These are phyloP conservation scores for Muntiacus reevesi DNA, from an alignment of 2,113 vertebrate genomes.

Conservation along the genomic window DNA sequence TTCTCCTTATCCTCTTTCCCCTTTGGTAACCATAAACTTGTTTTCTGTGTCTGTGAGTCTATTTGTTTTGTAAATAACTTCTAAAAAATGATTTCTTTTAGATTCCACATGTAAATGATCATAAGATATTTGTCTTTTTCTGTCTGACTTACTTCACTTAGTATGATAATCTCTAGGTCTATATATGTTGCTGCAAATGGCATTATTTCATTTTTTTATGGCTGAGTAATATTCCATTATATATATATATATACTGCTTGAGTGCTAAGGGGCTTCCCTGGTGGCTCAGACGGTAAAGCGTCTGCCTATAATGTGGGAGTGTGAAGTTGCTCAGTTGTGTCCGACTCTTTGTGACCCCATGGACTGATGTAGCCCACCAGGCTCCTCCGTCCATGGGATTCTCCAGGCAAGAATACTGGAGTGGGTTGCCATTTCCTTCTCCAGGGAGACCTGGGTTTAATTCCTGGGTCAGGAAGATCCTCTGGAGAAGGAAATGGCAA, in stretches of 20 bases:
- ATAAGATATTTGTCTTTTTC: background rate
- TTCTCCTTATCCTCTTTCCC: background rate
- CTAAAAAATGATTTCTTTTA: background rate
- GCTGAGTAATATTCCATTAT: background rate
- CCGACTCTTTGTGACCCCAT: too few species aligned
- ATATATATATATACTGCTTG: background rate
- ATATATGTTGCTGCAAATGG: background rate
- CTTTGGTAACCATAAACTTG: background rate
- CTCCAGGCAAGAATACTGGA: too few species aligned
- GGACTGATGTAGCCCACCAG: too few species aligned
- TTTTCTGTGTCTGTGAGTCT: background rate
- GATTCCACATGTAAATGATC: background rate
- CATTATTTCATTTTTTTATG: background rate
- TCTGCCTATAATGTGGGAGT: background rate
- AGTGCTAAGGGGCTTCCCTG: background rate
- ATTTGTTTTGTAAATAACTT: background rate
- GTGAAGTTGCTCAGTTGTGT: too few species aligned
- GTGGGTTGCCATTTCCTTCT: too few species aligned
- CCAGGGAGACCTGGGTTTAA: background rate
- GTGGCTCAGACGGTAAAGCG: rapidly evolving
- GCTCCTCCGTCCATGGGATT: too few species aligned
- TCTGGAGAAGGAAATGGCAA: background rate
- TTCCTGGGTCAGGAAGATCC: background rate
- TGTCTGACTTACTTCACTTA: background rate
- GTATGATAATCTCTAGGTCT: background rate